phyloP scores from a whole-genome alignment of 2,888 invertebrate genomes.

The Chouioia cunea region DNA sequence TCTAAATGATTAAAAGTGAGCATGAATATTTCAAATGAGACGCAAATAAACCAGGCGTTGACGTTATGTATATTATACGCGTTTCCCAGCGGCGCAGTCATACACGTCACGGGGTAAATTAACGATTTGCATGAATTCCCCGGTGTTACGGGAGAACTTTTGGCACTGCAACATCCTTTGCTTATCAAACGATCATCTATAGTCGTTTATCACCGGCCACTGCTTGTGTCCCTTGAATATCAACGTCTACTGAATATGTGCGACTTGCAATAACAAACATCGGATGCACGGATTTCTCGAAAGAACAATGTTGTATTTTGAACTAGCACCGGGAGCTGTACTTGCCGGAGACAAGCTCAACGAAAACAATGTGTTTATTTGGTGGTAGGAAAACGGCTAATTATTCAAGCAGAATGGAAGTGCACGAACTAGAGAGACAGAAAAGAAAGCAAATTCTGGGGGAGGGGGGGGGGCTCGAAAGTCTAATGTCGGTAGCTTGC shows the following conservation, averaged over 20 bases:
- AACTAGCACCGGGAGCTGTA: too few relatives aligned
- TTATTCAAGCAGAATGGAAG: not conserved
- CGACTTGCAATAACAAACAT: not conserved
- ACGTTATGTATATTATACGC: slow-evolving; percentile 17
- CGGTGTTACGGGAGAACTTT: not conserved
- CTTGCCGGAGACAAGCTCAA: too few relatives aligned
- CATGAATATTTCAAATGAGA: slow-evolving; percentile 28
- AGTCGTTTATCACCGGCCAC: not conserved
- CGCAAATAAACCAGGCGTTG: slow-evolving; percentile 24
- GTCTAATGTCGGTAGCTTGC: slow-evolving; percentile 45
- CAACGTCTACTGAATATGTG: too few relatives aligned
- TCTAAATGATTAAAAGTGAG: slow-evolving; percentile 28
- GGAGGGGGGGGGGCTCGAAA: slow-evolving; percentile 43
- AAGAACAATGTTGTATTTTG: too few relatives aligned
- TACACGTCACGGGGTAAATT: slow-evolving; percentile 29
- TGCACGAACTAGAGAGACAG: not conserved
- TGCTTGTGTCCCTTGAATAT: not conserved
- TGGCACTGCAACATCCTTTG: not conserved
- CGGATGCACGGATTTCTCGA: too few relatives aligned
- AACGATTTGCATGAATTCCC: slow-evolving; percentile 37
- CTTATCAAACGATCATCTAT: not conserved
- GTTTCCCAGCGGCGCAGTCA: slow-evolving; percentile 14
- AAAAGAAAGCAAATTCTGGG: slow-evolving; percentile 14
- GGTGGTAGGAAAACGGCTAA: too few relatives aligned
- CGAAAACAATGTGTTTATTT: too few relatives aligned